Evolutionary conservation across 2,797 vertebrate species (phyloP).

Genomic region (Sebastiscus albofasciatus): DNA sequence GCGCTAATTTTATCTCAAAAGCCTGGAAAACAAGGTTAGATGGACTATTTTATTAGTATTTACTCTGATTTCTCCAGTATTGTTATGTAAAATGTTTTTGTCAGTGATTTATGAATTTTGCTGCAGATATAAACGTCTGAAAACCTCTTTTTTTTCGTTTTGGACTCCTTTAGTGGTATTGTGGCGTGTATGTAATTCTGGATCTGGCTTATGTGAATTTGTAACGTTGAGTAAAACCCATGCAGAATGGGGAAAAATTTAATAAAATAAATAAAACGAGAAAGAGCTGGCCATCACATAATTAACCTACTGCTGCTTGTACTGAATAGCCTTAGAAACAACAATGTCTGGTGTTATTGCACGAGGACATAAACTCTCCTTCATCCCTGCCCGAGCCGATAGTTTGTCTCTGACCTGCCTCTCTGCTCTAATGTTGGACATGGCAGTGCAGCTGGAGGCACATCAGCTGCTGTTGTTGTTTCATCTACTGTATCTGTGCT

Average conservation of each 20-base stretch:
- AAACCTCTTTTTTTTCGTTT: background rate
- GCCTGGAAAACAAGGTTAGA: background rate
- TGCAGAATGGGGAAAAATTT: background rate
- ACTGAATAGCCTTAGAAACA: slow-evolving; percentile 7
- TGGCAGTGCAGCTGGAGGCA: slow-evolving; percentile 36
- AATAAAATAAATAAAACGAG: background rate
- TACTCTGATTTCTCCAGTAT: background rate
- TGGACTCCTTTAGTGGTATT: background rate
- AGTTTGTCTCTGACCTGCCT: slow-evolving; percentile 44
- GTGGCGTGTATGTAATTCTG: background rate
- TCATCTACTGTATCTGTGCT: slow-evolving; percentile 38
- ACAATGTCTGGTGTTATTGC: background rate
- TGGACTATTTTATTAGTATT: background rate
- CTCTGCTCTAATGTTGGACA: slow-evolving; percentile 33
- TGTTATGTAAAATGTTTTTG: background rate
- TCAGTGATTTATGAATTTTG: background rate
- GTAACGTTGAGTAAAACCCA: background rate
- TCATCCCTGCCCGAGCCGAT: slow-evolving; percentile 14
- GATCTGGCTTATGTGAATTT: background rate
- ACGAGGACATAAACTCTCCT: slow-evolving; percentile 34
- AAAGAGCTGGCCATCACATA: background rate
- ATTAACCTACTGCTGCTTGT: background rate
- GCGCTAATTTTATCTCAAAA: background rate
- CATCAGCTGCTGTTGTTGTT: slow-evolving; percentile 42
- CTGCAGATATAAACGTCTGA: background rate